A percentile compares a stretch with the other conserved stretches of the same genome.
phyloP scores from a whole-genome alignment of 2,888 invertebrate genomes.

The Epistrophe eligans region DNA sequence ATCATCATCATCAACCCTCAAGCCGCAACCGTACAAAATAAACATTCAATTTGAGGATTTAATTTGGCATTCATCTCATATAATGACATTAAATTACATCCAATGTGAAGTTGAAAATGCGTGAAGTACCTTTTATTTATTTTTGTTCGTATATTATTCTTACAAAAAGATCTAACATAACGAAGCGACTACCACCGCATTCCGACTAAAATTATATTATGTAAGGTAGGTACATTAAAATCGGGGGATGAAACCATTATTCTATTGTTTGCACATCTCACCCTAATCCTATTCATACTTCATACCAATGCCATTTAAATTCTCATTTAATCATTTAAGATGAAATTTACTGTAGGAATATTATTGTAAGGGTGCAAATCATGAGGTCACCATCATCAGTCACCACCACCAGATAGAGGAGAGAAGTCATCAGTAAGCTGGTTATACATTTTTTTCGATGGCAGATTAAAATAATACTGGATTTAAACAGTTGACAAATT shows the following conservation, averaged over 20 bases:
- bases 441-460: constrained; percentile 16
- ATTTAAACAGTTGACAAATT: not conserved
- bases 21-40: constrained; percentile 40
- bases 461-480: not conserved
- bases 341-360: constrained; percentile 64
- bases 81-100: constrained; percentile 66
- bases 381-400: constrained; percentile 43
- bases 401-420: not conserved
- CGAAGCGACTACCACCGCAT: not conserved
- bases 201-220: too few species aligned
- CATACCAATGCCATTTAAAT: constrained; percentile 60
- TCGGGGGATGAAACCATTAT: constrained; percentile 51
- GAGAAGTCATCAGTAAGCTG: not conserved
- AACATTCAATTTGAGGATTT: constrained; percentile 67
- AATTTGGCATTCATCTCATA: constrained; percentile 70
- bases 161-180: constrained; percentile 21
- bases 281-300: constrained; percentile 26
- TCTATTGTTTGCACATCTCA: constrained; percentile 41
- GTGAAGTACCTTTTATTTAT: constrained; percentile 22
- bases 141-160: not conserved
- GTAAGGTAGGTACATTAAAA: too few species aligned
- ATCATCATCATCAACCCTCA: constrained; percentile 20
- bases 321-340: constrained; percentile 61
- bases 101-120: constrained; percentile 52
- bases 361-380: constrained; percentile 43